phyloP scores from a whole-genome alignment of 2,113 vertebrate species.

The Trematocara stigmaticum region DNA sequence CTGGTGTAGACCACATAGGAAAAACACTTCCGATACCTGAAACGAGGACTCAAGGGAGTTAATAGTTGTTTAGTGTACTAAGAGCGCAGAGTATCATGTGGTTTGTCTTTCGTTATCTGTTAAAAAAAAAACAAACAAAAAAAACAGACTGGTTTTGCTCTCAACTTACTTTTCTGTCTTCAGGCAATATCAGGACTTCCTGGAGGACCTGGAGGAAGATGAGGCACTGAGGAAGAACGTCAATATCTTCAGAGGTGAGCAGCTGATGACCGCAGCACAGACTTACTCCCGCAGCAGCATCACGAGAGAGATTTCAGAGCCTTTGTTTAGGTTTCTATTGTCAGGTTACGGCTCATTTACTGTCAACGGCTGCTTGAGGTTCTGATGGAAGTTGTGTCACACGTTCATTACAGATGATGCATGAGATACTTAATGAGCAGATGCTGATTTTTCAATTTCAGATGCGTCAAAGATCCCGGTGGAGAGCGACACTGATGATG shows the following conservation, averaged over 20 bases:
- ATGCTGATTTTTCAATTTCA: neutral
- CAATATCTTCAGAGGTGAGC: constrained; percentile 91
- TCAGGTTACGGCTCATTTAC: neutral
- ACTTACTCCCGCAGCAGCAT: neutral
- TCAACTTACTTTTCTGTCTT: neutral
- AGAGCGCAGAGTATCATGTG: neutral
- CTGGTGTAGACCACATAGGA: neutral
- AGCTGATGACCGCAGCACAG: neutral
- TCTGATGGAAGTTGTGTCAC: neutral
- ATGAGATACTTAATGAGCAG: neutral
- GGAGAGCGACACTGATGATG: constrained; percentile 93
- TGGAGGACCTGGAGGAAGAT: constrained; percentile 98
- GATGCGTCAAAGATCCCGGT: constrained; percentile 82
- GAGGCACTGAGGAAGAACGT: constrained; percentile 92
- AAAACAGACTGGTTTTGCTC: neutral
- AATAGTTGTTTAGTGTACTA: neutral
- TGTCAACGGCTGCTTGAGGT: neutral
- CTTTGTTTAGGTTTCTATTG: neutral
- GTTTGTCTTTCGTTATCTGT: neutral
- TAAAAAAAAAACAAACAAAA: too few relatives aligned
- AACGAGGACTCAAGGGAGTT: neutral
- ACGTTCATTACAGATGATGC: neutral
- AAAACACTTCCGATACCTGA: neutral
- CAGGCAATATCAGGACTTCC: constrained; percentile 96
- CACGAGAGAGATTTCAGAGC: neutral